Evolutionary conservation across 1,140 invertebrate species (phyloP), one percentile per base, ranked within the genome.

Genomic region (Habropoda laboriosa): DNA sequence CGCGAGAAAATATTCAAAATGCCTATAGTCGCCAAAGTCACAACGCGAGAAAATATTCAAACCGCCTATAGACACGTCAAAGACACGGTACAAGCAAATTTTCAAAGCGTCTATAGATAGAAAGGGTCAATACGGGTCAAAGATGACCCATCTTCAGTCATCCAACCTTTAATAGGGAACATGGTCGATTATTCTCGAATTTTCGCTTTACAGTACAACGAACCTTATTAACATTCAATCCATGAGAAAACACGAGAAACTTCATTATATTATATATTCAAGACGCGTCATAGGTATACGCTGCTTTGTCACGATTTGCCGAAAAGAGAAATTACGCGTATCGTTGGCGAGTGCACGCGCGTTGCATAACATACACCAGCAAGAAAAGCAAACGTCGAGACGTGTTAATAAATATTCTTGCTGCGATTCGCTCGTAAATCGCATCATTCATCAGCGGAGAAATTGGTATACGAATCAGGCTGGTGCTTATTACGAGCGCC

Each of bases 381-480:
- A 42, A 18, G n/a, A 21, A 60, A 63, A 63, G 71, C n/a, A 2
- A 18, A 38, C 45, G 7, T 24, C 0, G n/a, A 68, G 16, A 8
- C 3, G 13, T 8, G 13, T 12, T 27, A 2, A 76, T 57, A 67
- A 67, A 57, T 67, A 42, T 40, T 16, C 6, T 35, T 40, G 30
- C 7, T 5, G n/a, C 18, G 38, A 6, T 6, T 21, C 61, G 57
- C n/a, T 49, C n/a, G 42, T 61, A 73, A 60, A 60, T 61, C 40
- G 30, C 16, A 10, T 30, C 49, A 5, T 32, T 64, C 47, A 30
- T 67, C 73, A 35, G 18, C 30, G 38, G 73, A 55, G 73, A 76
- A 76, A 76, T 32, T 57, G 38, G 4, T 21, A 32, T n/a, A 12
- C 51, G 63, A 76, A 55, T 67, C 38, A 32, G 35, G 18, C 61